These are phyloP conservation scores for Dendrolimus kikuchii DNA, from an alignment of 1,140 invertebrate genomes.

Conservation along the genomic window DNA sequence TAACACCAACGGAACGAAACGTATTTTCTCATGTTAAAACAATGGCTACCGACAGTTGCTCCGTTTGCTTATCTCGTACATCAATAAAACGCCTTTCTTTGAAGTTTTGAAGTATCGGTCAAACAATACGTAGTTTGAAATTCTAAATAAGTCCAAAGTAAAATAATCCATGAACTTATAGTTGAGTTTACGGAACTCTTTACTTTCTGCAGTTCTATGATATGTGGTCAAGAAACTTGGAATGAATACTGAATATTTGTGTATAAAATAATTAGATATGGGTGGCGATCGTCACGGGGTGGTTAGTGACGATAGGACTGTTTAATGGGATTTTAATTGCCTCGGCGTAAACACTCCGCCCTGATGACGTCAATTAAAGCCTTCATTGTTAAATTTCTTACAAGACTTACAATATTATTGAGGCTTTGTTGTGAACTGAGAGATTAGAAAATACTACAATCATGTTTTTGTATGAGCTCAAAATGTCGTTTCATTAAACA, in stretches of 20 bases:
- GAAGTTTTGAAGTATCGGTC: constrained; percentile 21
- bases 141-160: constrained; percentile 25
- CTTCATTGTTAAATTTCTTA: too few relatives aligned
- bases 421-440: too few relatives aligned
- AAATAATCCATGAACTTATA: background rate
- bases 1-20: constrained; percentile 32
- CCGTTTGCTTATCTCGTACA: constrained; percentile 43
- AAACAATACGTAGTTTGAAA: constrained; percentile 44
- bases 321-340: constrained; percentile 53
- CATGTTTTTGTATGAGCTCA: too few relatives aligned
- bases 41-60: constrained; percentile 54
- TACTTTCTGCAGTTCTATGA: constrained; percentile 6
- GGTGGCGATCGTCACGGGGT: constrained; percentile 43
- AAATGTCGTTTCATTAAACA: too few relatives aligned
- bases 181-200: too few relatives aligned
- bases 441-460: too few relatives aligned
- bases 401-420: too few relatives aligned
- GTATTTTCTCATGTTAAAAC: constrained; percentile 57
- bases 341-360: constrained; percentile 34
- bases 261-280: constrained; percentile 36
- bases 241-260: constrained; percentile 27
- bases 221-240: constrained; percentile 13
- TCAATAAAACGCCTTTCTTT: constrained; percentile 56
- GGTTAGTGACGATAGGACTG: constrained; percentile 24
- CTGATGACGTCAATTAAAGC: constrained; percentile 10